These are phyloP conservation scores for Andrena flavipes DNA, from an alignment of 2,888 invertebrate species.

Conservation along the genomic window DNA sequence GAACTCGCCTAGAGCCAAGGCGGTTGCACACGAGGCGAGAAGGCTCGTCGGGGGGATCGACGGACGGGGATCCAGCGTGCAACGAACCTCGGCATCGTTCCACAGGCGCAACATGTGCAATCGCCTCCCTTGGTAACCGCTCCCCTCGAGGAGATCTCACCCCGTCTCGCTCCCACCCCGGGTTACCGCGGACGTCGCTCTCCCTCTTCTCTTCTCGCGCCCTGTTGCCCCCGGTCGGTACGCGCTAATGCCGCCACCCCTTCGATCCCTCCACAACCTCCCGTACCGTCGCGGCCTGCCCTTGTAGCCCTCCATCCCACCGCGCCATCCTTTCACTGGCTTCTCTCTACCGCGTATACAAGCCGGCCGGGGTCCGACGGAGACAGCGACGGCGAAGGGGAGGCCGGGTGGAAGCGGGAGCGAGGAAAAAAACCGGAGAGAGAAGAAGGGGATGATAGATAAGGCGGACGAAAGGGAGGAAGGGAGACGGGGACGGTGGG, in stretches of 20 bases:
- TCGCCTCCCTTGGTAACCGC: neutral
- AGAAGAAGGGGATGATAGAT: constrained; percentile 11
- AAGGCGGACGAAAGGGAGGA: neutral
- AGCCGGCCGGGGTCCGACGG: neutral
- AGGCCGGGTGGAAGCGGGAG: neutral
- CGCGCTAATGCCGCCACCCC: constrained; percentile 72
- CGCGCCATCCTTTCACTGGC: constrained; percentile 48
- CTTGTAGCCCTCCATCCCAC: constrained; percentile 53
- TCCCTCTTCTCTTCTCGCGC: constrained; percentile 46
- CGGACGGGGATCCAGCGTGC: neutral
- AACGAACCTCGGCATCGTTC: neutral
- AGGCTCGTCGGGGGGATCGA: neutral
- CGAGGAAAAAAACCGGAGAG: neutral
- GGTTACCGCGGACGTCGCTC: constrained; percentile 55
- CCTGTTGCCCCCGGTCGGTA: constrained; percentile 42
- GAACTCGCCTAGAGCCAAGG: constrained; percentile 61
- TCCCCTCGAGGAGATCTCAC: constrained; percentile 4
- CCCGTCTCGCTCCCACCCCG: constrained; percentile 35
- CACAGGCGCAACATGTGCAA: constrained; percentile 57
- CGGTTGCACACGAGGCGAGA: constrained; percentile 66
- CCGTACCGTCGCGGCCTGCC: constrained; percentile 59
- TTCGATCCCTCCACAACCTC: constrained; percentile 68
- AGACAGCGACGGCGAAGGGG: constrained; percentile 2
- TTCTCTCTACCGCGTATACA: constrained; percentile 34
- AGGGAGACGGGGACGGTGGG: constrained; percentile 3